A percentile compares a stretch with the other conserved stretches of the same genome.
Evolutionary conservation across 2,888 invertebrate genomes (phyloP).

Genomic region (Hydrotaea diabolus): DNA sequence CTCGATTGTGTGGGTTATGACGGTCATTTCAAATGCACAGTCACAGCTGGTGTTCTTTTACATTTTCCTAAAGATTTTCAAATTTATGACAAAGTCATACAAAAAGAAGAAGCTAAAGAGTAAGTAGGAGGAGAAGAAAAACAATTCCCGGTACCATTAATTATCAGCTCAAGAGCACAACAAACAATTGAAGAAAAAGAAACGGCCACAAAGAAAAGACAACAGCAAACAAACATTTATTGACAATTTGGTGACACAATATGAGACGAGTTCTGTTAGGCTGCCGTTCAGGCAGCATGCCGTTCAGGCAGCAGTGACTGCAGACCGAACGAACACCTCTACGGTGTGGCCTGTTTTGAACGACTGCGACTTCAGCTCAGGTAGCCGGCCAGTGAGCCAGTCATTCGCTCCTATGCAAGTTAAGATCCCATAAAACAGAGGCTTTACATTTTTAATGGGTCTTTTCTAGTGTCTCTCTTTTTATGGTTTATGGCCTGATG

Average conservation of each 20-base stretch:
- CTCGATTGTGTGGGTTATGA: background rate
- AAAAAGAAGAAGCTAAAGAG: background rate
- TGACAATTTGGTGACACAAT: conserved; percentile 61
- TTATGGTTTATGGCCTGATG: conserved; percentile 9
- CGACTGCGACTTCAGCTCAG: background rate
- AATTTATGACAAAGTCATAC: background rate
- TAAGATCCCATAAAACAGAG: conserved; percentile 48
- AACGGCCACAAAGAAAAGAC: background rate
- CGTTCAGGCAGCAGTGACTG: too few relatives aligned
- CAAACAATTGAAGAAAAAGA: background rate
- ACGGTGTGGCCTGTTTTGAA: too few relatives aligned
- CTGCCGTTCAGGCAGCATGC: too few relatives aligned
- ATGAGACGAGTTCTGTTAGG: conserved; percentile 1
- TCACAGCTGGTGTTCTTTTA: conserved; percentile 39
- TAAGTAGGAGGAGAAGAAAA: background rate
- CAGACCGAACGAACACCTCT: background rate
- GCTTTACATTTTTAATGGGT: conserved; percentile 53
- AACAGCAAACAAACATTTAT: conserved; percentile 34
- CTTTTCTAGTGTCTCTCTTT: conserved; percentile 39
- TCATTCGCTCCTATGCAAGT: background rate
- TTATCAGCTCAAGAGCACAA: background rate
- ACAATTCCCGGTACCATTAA: conserved; percentile 25
- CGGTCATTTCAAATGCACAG: conserved; percentile 18
- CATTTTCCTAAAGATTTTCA: background rate
- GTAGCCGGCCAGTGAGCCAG: background rate